Base-by-base conservation (phyloP, 1,140 invertebrate species). In the Matsumurasca onukii region DNA sequence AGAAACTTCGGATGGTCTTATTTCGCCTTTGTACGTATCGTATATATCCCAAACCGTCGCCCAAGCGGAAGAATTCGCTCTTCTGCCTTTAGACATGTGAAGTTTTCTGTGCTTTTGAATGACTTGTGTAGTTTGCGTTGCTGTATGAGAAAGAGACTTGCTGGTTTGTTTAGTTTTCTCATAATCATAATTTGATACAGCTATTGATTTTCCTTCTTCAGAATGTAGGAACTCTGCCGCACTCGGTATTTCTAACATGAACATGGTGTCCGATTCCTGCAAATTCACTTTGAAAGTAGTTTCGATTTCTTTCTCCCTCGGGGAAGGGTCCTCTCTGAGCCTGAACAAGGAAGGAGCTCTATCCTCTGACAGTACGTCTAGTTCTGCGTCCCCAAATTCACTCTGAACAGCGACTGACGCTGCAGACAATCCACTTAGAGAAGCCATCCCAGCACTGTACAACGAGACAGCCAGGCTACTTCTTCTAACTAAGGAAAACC, bases 31-130 rank as follows among this genome's bases (percentile, higher is more conserved):
- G n/a, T 55, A 52, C 12, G 52, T 67, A 30, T 67, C 66, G 24
- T 55, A 31, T 5, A 55, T 55, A n/a, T 67, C 66, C 66, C 66
- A 67, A 20, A 30, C 29, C 1, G 66, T 2, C 3, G 51, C 49
- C 29, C 52, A 67, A 0, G 66, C 22, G 3, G 39, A 1, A 12
- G 30, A 30, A 22, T 67, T 67, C 17, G 15, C 12, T 31, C 61
- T 30, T 0, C 20, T 15, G 2, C 1, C 48, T 13, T n/a, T 1
- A 1, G 48, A 20, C 17, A 30, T 9, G 49, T 12, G 22, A 20
- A 52, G 49, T 12, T 30, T 17, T 20, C 17, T 27, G 2, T 57
- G 34, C 2, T 52, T 67, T 29, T 12, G 20, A 9, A 52, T 24
- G 9, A 31, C 48, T 12, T 17, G n/a, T 25, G 27, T 5, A 12